Evolutionary conservation across 2,113 vertebrate species (phyloP), one percentile per base, ranked within the genome.

Genomic region (Centropus unirufus): DNA sequence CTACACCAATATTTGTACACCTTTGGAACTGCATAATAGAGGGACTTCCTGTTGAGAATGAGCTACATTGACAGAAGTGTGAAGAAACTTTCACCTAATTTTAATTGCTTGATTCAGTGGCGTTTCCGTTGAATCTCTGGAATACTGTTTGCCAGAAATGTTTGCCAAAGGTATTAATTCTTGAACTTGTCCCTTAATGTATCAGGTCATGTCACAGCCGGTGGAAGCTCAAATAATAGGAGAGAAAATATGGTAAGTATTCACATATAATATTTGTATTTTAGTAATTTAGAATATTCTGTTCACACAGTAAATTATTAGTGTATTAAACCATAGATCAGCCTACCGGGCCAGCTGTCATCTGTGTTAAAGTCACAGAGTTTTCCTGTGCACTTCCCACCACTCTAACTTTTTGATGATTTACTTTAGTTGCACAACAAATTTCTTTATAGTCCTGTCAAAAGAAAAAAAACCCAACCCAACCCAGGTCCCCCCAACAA

Each of bases 211-310:
- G 21, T 47, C 46, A 12, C n/a, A 32, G 46, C 73, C 78, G 52
- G 64, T 82, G 40, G 66, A 78, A 67, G 29, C 15, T 81, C 87
- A 87, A 73, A 40, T 36, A 80, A 5, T 39, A 85, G 68, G 73
- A 67, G 42, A 51, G 47, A 83, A 84, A 89, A 70, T 64, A 78
- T 24, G 9, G 96, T 94, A 84, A 92, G 91, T 93, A 61, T 64
- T 83, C 23, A 64, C 72, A 49, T 78, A 8, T 0, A 36, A 5
- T 24, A 15, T 14, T 89, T 62, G 6, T 51, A 39, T 67, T 83
- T 83, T 67, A 87, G 3, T 80, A 83, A 70, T 51, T 62, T 54
- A 64, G 40, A 86, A 70, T 87, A 40, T 70, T 89, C n/a, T 81
- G 12, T 51, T 77, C 14, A 32, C 51, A 54, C 12, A 36, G 34